A percentile compares a stretch with the other conserved stretches of the same genome.
Evolutionary conservation across 2,113 vertebrate species (phyloP).

Genomic region (Hippopotamus amphibius): DNA sequence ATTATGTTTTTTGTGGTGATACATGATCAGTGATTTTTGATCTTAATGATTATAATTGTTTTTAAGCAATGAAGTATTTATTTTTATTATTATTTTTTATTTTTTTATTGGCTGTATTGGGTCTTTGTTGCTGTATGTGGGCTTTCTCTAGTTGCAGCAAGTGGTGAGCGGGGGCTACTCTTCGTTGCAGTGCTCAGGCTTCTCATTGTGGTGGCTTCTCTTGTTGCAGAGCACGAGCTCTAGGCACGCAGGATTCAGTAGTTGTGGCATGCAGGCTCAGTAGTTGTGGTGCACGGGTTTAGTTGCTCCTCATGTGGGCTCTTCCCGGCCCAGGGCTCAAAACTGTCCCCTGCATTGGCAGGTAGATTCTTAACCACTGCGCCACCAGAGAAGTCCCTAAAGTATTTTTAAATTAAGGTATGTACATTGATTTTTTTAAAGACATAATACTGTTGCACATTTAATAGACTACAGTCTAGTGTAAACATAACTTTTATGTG

Average conservation of each 20-base stretch:
- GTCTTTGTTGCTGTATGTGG: too few relatives aligned
- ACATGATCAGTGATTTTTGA: not conserved
- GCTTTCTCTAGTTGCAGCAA: too few relatives aligned
- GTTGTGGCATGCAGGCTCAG: not conserved
- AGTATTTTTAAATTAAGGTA: not conserved
- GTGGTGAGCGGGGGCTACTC: too few relatives aligned
- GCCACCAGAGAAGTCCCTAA: not conserved
- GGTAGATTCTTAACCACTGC: not conserved
- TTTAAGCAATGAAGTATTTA: not conserved
- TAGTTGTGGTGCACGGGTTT: not conserved
- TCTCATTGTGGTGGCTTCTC: too few relatives aligned
- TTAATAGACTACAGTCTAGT: not conserved
- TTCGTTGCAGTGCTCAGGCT: too few relatives aligned
- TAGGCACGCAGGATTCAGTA: not conserved
- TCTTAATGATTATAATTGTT: not conserved
- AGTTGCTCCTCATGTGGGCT: too few relatives aligned
- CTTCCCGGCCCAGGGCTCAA: not conserved
- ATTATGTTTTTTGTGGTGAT: not conserved
- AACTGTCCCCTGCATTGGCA: not conserved
- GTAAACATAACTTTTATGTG: not conserved
- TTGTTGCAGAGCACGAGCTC: too few relatives aligned
- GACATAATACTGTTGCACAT: accelerated
- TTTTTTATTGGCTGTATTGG: too few relatives aligned
- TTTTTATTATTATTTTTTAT: too few relatives aligned
- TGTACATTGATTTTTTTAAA: not conserved